phyloP scores from a whole-genome alignment of 2,113 vertebrate genomes.

The Oryzias curvinotus region DNA sequence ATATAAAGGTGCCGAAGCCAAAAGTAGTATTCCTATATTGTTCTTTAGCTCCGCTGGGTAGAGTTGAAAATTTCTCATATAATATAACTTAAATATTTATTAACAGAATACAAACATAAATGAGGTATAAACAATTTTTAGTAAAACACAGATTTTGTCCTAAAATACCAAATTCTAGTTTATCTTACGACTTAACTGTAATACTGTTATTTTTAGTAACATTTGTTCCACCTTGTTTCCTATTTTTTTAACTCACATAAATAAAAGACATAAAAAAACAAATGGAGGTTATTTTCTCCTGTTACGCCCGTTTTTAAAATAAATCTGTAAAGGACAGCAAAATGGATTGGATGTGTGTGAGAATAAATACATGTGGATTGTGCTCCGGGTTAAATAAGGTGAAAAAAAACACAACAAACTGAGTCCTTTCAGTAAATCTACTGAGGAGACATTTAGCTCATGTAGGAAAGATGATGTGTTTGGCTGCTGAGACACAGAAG shows the following conservation, averaged over 20 bases:
- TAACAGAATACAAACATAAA: too few species aligned
- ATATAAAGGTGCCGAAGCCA: too few species aligned
- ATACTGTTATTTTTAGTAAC: too few species aligned
- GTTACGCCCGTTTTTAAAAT: not conserved
- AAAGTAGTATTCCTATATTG: too few species aligned
- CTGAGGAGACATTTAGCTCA: not conserved
- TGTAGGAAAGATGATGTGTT: not conserved
- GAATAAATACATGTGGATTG: not conserved
- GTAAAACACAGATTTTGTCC: too few species aligned
- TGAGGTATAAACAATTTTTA: too few species aligned
- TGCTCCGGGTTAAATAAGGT: not conserved
- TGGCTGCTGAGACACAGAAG: not conserved
- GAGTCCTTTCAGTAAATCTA: not conserved
- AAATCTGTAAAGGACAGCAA: not conserved
- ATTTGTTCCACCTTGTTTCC: too few species aligned
- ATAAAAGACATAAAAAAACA: not conserved
- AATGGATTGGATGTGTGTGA: not conserved
- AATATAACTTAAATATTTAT: too few species aligned
- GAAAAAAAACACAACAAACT: not conserved
- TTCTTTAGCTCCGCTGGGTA: too few species aligned
- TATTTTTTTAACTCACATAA: not conserved
- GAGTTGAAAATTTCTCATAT: too few species aligned
- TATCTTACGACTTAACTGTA: too few species aligned
- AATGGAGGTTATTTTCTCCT: not conserved
- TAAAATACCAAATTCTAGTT: too few species aligned